Evolutionary conservation across 1,140 invertebrate species (phyloP), one percentile per base, ranked within the genome.

Genomic region (Microvelia longipes): DNA sequence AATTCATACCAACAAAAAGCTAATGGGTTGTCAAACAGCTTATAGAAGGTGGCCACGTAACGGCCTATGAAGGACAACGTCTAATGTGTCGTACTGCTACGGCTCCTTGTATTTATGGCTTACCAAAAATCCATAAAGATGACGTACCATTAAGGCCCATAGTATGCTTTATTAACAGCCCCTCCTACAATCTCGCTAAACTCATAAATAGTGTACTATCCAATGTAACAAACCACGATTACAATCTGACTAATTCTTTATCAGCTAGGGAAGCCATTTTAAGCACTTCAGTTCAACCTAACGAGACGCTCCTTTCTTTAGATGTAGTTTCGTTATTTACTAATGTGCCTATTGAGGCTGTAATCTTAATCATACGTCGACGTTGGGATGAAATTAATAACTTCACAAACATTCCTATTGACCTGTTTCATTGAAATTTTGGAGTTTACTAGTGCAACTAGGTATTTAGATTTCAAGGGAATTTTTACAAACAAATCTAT

Each of bases 111-210:
- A 50, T 50, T 19, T 74, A 73, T 29, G 73, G 73, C 66, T 30
- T 70, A 24, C 72, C 72, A 14, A 74, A 74, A 68, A 72, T 75
- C 24, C 74, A 75, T 29, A 75, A 75, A 65, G 14, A 63, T 28
- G 69, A 70, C 29, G 25, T 71, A 13, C 69, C 71, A 15, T 64
- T 75, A 1, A 66, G 73, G 14, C 71, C 68, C 11, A 73, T 73
- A 29, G 71, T 75, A 2, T 69, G n/a, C 35, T 50, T 68, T 64
- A 69, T 70, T 2, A 61, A 68, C 27, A 72, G 69, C n/a, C 71
- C 73, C 27, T 69, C 71, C 19, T 71, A 73, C 50, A 35, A 68
- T 1, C 66, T 75, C 15, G 69, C 68, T 14, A 5, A 19, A 50
- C 19, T 11, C 19, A 19, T 50, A 50, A 50, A 19, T 50, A 19